Base-by-base conservation (phyloP, 2,797 vertebrate species). In the Gorsachius magnificus region DNA sequence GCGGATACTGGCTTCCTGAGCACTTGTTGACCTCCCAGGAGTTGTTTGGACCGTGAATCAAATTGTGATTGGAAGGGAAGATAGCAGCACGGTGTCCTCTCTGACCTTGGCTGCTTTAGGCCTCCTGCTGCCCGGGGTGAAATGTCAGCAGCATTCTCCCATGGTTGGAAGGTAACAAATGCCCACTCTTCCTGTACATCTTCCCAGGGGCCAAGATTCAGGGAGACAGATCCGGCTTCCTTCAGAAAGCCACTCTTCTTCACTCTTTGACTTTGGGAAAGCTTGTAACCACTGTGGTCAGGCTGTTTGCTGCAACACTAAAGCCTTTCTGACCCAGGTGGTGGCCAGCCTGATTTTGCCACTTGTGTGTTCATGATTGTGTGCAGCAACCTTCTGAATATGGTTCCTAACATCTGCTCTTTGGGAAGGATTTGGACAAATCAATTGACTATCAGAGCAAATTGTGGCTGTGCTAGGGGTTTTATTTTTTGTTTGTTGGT, bases 241-340 rank as follows among this genome's bases (percentile, higher is more conserved):
- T 13, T 88, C 31, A 57, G 33, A 80, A 70, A 87, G 24, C 13
- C 9, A 1, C 5, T 58, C 7, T 74, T 72, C 76, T 50, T n/a
- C 43, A 13, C 13, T 5, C 0, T 9, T 78, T 68, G 14, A 50
- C n/a, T 29, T 75, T 78, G 41, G 77, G 61, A 51, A 84, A 51
- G 12, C 17, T 58, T 29, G 24, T 70, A 13, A 53, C 22, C 0
- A 0, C 43, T 46, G 1, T 56, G 26, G 8, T 36, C 1, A 2
- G 36, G 20, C 36, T 63, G 17, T 45, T 72, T 26, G 10, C 41
- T 84, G 57, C 58, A 36, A 20, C 0, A 1, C 38, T 38, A 43
- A 16, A 81, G 20, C 18, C 53, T 71, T 88, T 64, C 16, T 83
- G 78, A 26, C 6, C 11, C 9, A 38, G 35, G 17, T 50, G 26